A percentile compares a stretch with the other conserved stretches of the same genome.
phyloP scores from a whole-genome alignment of 2,888 invertebrate species.

The Nowickia ferox region DNA sequence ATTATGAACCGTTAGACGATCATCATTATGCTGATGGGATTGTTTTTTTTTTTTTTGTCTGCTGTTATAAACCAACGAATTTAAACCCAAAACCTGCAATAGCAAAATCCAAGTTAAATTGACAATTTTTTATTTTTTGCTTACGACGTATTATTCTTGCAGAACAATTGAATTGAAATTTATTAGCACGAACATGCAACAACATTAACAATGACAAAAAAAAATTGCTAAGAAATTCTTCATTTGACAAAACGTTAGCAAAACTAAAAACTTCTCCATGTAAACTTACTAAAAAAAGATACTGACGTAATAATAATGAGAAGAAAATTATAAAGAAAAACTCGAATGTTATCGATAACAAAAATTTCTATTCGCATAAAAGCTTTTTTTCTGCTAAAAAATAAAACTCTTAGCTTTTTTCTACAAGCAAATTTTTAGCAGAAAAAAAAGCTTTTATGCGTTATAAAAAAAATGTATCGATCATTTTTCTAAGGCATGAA shows the following conservation, averaged over 20 bases:
- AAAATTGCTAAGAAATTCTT: slow-evolving; percentile 11
- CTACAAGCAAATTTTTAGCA: no score
- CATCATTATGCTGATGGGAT: slow-evolving; percentile 58
- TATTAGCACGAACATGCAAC: slow-evolving; percentile 58
- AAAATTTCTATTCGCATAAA: no score
- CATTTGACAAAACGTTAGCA: slow-evolving; percentile 10
- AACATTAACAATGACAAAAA: slow-evolving; percentile 23
- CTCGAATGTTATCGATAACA: no score
- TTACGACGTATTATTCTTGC: slow-evolving; percentile 47
- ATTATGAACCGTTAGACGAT: slow-evolving; percentile 66
- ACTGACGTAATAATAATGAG: no score
- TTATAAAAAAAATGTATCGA: no score
- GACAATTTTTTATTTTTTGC: slow-evolving; percentile 60
- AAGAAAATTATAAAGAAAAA: no score
- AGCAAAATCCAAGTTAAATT: slow-evolving; percentile 64
- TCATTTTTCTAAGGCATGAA: no score
- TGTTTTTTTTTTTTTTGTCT: slow-evolving; percentile 1
- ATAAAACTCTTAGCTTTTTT: no score
- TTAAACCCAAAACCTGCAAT: background rate
- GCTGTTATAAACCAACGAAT: background rate
- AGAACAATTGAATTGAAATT: slow-evolving; percentile 67
- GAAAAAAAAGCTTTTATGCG: no score
- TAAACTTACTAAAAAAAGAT: no score
- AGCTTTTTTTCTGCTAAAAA: no score
- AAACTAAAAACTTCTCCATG: no score